These are phyloP conservation scores for Drosophila siamana DNA, from an alignment of 2,888 invertebrate genomes.

Conservation along the genomic window DNA sequence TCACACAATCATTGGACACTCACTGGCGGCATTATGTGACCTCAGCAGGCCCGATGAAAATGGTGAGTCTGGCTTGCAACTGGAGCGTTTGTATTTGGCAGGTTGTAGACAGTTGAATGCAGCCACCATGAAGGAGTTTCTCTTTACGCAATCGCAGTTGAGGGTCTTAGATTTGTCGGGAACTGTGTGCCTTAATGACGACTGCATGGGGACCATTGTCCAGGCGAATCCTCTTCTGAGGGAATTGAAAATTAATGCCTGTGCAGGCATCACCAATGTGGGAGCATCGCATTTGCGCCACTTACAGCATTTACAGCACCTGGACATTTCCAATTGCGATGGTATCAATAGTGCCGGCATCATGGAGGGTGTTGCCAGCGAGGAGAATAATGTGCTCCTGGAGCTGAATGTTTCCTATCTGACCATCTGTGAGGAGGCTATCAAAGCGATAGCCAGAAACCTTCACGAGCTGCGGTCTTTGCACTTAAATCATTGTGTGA, in stretches of 20 bases:
- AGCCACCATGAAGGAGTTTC: conserved; percentile 69
- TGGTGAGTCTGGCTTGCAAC: conserved; percentile 73
- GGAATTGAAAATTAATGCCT: conserved; percentile 88
- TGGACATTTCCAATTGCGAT: conserved; percentile 90
- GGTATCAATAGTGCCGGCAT: conserved; percentile 88
- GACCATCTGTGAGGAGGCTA: conserved; percentile 88
- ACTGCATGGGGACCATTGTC: conserved; percentile 88
- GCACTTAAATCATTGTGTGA: conserved; percentile 89
- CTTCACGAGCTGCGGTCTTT: conserved; percentile 87
- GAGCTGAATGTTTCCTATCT: conserved; percentile 87
- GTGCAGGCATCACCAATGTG: conserved; percentile 88
- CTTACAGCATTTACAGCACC: conserved; percentile 86
- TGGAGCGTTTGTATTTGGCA: conserved; percentile 74
- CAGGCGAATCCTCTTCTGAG: conserved; percentile 87
- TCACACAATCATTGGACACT: conserved; percentile 89
- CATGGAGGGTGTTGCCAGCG: conserved; percentile 87
- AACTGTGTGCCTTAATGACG: conserved; percentile 89
- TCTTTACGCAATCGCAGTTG: conserved; percentile 86
- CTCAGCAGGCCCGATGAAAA: conserved; percentile 81
- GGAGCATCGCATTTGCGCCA: conserved; percentile 87
- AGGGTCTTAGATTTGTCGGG: conserved; percentile 88
- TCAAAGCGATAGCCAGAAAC: conserved; percentile 87
- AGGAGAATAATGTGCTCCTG: conserved; percentile 86
- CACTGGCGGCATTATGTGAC: conserved; percentile 87
- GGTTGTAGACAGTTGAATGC: conserved; percentile 81